Evolutionary conservation across 2,113 vertebrate species (phyloP).

Genomic region (Brevimyrus niger): DNA sequence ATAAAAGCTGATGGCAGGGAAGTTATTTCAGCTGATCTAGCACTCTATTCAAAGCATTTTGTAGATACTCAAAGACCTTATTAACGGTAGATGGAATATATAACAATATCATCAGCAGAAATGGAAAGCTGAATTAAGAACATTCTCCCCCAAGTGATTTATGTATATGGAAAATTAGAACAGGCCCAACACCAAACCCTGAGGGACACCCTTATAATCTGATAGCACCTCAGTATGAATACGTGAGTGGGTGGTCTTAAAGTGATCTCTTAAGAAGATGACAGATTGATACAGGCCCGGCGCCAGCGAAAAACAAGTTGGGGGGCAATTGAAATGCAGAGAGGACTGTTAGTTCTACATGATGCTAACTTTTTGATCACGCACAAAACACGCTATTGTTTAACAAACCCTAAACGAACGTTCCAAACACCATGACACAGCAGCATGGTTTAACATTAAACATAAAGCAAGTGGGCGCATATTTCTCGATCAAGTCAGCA

Average conservation of each 20-base stretch:
- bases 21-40: background rate
- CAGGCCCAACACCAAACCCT: background rate
- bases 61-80: background rate
- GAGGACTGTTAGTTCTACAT: too few species aligned
- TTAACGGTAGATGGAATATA: background rate
- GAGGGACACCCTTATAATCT: background rate
- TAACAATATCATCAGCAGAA: background rate
- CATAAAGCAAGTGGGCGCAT: too few species aligned
- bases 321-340: too few species aligned
- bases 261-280: background rate
- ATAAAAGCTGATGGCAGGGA: background rate
- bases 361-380: too few species aligned
- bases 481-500: too few species aligned
- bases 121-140: background rate
- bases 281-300: too few species aligned
- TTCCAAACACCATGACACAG: too few species aligned
- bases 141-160: background rate
- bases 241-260: background rate
- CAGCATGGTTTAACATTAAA: too few species aligned
- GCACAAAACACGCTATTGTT: too few species aligned
- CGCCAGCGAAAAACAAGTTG: too few species aligned
- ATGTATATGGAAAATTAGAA: background rate
- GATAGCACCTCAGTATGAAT: background rate
- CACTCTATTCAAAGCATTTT: background rate
- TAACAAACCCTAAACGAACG: too few species aligned